Base-by-base conservation (phyloP, 2,888 invertebrate genomes). In the Drosophila colorata region DNA sequence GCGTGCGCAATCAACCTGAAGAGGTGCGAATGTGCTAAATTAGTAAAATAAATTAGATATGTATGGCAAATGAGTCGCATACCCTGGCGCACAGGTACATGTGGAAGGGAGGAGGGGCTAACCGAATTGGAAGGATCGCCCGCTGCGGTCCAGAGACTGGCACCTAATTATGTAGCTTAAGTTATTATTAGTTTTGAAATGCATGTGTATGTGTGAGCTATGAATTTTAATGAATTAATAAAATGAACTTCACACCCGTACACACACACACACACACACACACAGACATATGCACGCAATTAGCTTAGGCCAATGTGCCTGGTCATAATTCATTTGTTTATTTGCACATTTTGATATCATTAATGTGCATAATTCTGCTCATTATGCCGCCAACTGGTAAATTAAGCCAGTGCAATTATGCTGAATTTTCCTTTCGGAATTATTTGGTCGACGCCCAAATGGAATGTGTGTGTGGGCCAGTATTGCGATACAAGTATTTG, bases 141-240 rank as follows among this genome's bases (percentile, higher is more conserved):
- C 53, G 33, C 40, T 64, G 55, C 43, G 46, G 68, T 57, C 47
- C 46, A 51, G 81, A 78, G 81, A 82, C 68, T 43, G 48, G 40
- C 74, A 82, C 46, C 88, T 83, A 88, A 88, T 83, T 88, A 88
- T 52, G 66, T 28, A 52, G 79, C 86, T 87, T 88, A 75, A 81
- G 83, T 66, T 66, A 76, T 81, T 76, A 85, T 88, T 85, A 87
- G 87, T 87, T 87, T 76, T 55, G 31, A 68, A 69, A 74, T 70
- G 63, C 61, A 64, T 44, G 28, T 49, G 37, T 58, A 33, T 43
- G n/a, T 37, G 37, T 79, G 68, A 68, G 70, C 89, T 58, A 88
- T 86, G 81, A 84, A 86, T 86, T 84, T 84, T 71, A 87, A 86
- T 86, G 87, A 84, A 88, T 87, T 81, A 80, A 84, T 86, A 72